These are phyloP conservation scores for Brachyrhaphis roseni DNA, from an alignment of 2,797 vertebrate genomes.

Conservation along the genomic window DNA sequence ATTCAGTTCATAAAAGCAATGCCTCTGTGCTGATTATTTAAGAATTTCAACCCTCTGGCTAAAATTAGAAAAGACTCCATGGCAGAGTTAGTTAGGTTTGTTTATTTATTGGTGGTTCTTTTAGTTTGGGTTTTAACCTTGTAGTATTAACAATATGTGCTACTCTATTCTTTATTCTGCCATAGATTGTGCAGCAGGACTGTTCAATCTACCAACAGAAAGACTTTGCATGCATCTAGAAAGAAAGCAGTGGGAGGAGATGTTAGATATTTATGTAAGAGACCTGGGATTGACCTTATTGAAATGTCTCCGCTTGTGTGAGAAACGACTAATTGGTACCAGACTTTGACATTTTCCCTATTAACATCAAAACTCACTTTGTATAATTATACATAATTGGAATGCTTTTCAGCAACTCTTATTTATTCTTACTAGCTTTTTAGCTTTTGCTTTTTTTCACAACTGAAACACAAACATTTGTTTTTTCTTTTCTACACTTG, in stretches of 20 bases:
- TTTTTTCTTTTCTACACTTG: not conserved
- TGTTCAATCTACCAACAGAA: not conserved
- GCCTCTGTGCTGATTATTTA: not conserved
- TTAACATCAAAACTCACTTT: not conserved
- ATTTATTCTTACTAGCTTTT: too few species aligned
- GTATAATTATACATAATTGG: not conserved
- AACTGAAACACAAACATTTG: too few species aligned
- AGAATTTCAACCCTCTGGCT: not conserved
- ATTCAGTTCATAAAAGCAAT: not conserved
- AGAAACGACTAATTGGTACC: not conserved
- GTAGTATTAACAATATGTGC: not conserved
- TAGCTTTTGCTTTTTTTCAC: not conserved
- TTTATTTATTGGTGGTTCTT: not conserved
- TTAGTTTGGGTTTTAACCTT: not conserved
- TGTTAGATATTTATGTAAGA: not conserved
- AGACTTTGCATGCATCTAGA: not conserved
- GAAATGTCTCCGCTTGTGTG: not conserved
- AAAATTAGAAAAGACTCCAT: not conserved
- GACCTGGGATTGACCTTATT: not conserved
- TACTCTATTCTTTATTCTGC: not conserved
- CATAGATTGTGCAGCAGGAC: not conserved
- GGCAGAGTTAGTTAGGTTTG: not conserved
- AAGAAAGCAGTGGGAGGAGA: not conserved
- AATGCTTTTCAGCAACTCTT: not conserved
- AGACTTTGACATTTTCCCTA: not conserved